These are phyloP conservation scores for Nymphalis io DNA, from an alignment of 1,140 invertebrate genomes.

Conservation along the genomic window DNA sequence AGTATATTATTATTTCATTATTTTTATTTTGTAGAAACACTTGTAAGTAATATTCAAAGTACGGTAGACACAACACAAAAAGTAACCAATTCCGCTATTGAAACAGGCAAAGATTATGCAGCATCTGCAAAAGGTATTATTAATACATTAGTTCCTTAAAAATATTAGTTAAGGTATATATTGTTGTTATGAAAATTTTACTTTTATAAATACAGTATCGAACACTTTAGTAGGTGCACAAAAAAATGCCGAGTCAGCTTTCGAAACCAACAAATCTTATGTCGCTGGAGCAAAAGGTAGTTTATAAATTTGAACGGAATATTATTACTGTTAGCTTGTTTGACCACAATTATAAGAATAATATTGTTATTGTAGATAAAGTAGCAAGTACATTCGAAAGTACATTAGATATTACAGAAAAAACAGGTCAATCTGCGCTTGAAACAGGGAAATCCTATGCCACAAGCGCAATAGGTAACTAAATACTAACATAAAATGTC, in stretches of 20 bases:
- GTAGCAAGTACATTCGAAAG: constrained; percentile 50
- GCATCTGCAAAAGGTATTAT: constrained; percentile 48
- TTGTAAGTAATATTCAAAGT: constrained; percentile 32
- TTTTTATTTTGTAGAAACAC: constrained; percentile 41
- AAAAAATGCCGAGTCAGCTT: constrained; percentile 20
- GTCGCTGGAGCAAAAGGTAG: constrained; percentile 18
- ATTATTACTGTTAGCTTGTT: background rate
- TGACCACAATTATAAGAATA: background rate
- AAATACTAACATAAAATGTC: no score
- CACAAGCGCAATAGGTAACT: no score
- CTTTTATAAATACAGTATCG: constrained; percentile 21
- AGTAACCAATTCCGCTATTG: constrained; percentile 42
- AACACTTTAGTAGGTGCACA: constrained; percentile 16
- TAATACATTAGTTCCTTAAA: background rate
- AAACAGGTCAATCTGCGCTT: constrained; percentile 54
- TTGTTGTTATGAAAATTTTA: constrained; percentile 19
- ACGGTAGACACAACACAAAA: constrained; percentile 44
- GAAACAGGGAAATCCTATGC: constrained; percentile 62
- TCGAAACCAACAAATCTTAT: constrained; percentile 20
- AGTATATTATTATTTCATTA: background rate
- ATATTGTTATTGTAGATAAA: constrained; percentile 50
- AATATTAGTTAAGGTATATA: constrained; percentile 10
- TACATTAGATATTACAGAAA: constrained; percentile 67
- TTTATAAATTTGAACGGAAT: background rate
- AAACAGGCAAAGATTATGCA: constrained; percentile 45